Percentiles rank a stretch among this genome's conserved stretches.
These are phyloP conservation scores for Melinaea menophilus DNA, from an alignment of 2,888 invertebrate species.

Conservation along the genomic window DNA sequence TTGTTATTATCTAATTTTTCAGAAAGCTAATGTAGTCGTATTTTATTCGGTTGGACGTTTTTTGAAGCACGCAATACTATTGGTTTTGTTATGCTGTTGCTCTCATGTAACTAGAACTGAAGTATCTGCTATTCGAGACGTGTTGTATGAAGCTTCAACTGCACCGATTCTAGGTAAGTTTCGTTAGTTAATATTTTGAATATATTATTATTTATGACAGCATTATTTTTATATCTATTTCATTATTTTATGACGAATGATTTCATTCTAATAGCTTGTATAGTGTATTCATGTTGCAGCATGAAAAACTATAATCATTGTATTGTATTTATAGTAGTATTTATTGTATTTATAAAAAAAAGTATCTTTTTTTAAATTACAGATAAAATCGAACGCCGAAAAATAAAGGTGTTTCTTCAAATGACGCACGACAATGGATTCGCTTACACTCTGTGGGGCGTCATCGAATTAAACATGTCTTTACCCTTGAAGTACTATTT, in stretches of 20 bases:
- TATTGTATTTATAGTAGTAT: conserved; percentile 11
- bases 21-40: conserved; percentile 36
- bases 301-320: neutral
- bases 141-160: conserved; percentile 54
- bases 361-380: conserved; percentile 36
- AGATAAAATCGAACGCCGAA: conserved; percentile 57
- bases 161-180: conserved; percentile 45
- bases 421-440: conserved; percentile 59
- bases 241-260: neutral
- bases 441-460: conserved; percentile 55
- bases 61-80: conserved; percentile 46
- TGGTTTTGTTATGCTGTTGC: conserved; percentile 56
- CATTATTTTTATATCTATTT: neutral
- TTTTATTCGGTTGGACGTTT: conserved; percentile 44
- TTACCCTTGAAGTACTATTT: conserved; percentile 61
- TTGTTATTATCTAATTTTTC: conserved; percentile 5
- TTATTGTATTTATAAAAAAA: neutral
- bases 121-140: conserved; percentile 47
- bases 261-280: too few species aligned
- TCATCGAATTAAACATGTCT: conserved; percentile 62
- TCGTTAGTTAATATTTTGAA: conserved; percentile 15
- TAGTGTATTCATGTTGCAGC: too few species aligned
- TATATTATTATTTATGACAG: neutral
- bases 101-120: conserved; percentile 50
- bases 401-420: conserved; percentile 60